Base-by-base conservation (phyloP, 2,888 invertebrate genomes). In the Cephus pygmeus region DNA sequence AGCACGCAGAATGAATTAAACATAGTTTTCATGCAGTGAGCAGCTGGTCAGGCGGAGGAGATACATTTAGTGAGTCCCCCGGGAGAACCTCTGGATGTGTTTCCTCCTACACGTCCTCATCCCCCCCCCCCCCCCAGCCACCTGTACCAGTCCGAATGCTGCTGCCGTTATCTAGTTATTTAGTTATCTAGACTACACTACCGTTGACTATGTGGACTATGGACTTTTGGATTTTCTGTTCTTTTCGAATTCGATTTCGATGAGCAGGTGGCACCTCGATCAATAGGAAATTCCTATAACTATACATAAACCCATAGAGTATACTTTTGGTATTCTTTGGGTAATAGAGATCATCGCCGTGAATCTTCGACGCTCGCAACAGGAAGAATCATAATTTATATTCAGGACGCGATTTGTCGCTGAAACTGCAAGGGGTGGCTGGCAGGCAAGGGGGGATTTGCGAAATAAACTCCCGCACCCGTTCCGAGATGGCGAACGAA, bases 341-440 rank as follows among this genome's bases (percentile, higher is more conserved):
- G 88, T 89, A 89, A 88, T 88, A 88, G 84, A 89, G 88, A 90
- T 89, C 88, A 89, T 88, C 86, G 83, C 81, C 82, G 80, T 79
- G 83, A 81, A 80, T 81, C 80, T 79, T 79, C 75, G 80, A 77
- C 85, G 84, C 85, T 85, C 80, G 84, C 85, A 83, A 82, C 85
- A 83, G 86, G 85, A 86, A 88, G 86, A 86, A 83, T 84, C 84
- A 83, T 86, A 87, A 89, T 90, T 88, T 86, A 89, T 89, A 90
- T 89, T 88, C 89, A 86, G 85, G 84, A 85, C 85, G 82, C 85
- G 84, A 80, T 83, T 80, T 82, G 83, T 79, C 84, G 81, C 76
- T 77, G 40, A 40, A 40, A 40, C 40, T 40, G 82, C 80, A 79
- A 78, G 81, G 81, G 36, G 76, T 34, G 79, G 81, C 40, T 79